Conservation (phyloP, 1,140 invertebrate species). For the Linepithema humile region DNA sequence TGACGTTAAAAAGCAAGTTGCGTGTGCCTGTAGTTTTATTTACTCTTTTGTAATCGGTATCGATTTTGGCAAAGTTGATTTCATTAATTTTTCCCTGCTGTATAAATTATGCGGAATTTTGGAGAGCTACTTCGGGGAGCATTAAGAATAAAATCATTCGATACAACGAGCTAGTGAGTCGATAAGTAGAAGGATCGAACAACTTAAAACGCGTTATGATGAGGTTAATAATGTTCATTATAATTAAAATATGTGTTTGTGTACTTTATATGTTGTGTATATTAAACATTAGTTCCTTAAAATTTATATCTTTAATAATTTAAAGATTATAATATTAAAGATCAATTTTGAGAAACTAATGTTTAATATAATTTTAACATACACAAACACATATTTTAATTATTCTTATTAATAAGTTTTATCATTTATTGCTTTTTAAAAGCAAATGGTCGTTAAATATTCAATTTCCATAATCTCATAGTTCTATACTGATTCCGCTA, state of each 20-base stretch:
- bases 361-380: too few species aligned
- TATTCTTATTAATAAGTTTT: too few species aligned
- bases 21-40: background rate
- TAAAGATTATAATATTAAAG: too few species aligned
- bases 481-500: background rate
- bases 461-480: constrained; percentile 67
- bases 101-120: constrained; percentile 37
- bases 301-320: too few species aligned
- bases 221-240: constrained; percentile 1
- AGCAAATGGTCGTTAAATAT: constrained; percentile 59
- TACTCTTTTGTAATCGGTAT: background rate
- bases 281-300: too few species aligned
- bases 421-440: too few species aligned
- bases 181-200: background rate
- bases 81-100: constrained; percentile 24
- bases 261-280: too few species aligned
- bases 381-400: too few species aligned
- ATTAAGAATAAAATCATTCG: constrained; percentile 19
- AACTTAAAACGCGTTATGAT: background rate
- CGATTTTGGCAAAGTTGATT: constrained; percentile 5
- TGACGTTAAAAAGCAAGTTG: background rate
- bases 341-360: too few species aligned
- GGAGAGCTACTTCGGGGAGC: background rate
- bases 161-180: constrained; percentile 1
- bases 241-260: too few species aligned